Conservation (phyloP, 2,797 vertebrate genomes). For the Pyrocephalus nanus region DNA sequence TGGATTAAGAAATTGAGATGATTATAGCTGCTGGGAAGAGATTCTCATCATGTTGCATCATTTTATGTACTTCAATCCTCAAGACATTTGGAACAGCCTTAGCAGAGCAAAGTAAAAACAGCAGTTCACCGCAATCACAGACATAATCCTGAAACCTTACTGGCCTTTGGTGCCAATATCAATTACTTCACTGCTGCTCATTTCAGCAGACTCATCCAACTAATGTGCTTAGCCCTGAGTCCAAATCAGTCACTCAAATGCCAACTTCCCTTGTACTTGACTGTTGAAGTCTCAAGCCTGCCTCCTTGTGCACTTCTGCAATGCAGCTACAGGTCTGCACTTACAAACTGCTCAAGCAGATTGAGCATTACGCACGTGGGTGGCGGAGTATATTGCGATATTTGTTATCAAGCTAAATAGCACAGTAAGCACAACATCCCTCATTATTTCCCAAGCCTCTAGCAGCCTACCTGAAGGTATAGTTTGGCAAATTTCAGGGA, state of each 20-base stretch:
- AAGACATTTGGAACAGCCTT: background rate
- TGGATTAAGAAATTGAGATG: constrained; percentile 27
- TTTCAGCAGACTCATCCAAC: constrained; percentile 15
- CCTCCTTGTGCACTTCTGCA: background rate
- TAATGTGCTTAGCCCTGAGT: background rate
- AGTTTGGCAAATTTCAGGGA: background rate
- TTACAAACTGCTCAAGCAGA: background rate
- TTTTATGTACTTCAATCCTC: background rate
- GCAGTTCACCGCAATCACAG: background rate
- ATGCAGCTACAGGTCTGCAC: background rate
- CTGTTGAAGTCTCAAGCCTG: background rate
- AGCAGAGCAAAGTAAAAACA: background rate
- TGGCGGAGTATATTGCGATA: background rate
- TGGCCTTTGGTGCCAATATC: background rate
- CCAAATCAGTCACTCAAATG: background rate
- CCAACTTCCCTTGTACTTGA: background rate
- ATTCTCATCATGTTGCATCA: background rate
- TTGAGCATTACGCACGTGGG: rapidly evolving
- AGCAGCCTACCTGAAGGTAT: background rate
- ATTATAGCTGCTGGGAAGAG: constrained; percentile 12
- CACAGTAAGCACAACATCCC: background rate
- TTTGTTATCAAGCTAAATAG: background rate
- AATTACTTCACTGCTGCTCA: constrained; percentile 3
- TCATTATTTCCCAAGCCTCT: background rate
- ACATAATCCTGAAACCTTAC: constrained; percentile 23